Percentiles rank a stretch among this genome's conserved stretches.
phyloP scores from a whole-genome alignment of 2,113 vertebrate genomes.

The Myrmecobius fasciatus region DNA sequence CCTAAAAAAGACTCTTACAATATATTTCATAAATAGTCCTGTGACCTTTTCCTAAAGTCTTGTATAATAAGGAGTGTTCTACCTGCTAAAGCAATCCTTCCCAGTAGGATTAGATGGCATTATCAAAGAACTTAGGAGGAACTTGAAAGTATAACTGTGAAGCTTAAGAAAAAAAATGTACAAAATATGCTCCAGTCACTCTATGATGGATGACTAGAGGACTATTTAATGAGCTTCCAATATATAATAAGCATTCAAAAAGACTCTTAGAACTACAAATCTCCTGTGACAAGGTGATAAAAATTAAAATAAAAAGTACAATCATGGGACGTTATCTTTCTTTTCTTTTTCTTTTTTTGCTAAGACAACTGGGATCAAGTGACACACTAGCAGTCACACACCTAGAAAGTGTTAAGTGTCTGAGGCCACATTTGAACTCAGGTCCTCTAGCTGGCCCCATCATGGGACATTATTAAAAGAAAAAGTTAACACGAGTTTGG shows the following conservation, averaged over 20 bases:
- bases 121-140: conserved; percentile 11
- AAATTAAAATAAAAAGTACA: not conserved
- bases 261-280: not conserved
- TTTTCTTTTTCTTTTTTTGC: too few relatives aligned
- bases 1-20: too few relatives aligned
- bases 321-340: not conserved
- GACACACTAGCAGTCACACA: too few relatives aligned
- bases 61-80: too few relatives aligned
- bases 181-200: not conserved
- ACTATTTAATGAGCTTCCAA: not conserved
- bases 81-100: too few relatives aligned
- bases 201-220: not conserved
- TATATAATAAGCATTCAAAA: not conserved
- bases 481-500: not conserved
- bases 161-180: too few relatives aligned
- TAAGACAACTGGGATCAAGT: too few relatives aligned
- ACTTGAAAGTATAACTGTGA: not conserved
- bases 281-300: not conserved
- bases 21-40: too few relatives aligned
- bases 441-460: too few relatives aligned
- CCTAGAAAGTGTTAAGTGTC: too few relatives aligned
- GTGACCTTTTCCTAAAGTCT: too few relatives aligned
- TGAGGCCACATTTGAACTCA: too few relatives aligned
- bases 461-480: conserved; percentile 31
- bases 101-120: not conserved